These are phyloP conservation scores for Puntigrus tetrazona DNA, from an alignment of 2,113 vertebrate genomes.

Conservation along the genomic window DNA sequence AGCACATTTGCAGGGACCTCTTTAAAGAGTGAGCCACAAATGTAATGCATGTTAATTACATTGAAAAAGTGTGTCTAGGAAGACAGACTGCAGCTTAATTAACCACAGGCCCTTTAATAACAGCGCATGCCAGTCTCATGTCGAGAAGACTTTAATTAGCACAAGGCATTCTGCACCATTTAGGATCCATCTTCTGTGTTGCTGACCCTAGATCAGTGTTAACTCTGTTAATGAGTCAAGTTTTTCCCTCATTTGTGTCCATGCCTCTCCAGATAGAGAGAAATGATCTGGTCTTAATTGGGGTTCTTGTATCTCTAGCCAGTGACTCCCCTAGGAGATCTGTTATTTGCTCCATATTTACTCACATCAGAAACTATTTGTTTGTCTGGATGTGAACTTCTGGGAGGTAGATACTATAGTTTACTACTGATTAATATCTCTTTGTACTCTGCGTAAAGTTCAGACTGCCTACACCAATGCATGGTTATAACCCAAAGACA, in stretches of 20 bases:
- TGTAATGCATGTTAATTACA: constrained; percentile 32
- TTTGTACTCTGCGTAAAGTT: neutral
- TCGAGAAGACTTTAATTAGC: constrained; percentile 48
- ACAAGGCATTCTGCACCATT: constrained; percentile 26
- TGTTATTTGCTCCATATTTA: neutral
- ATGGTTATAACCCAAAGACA: neutral
- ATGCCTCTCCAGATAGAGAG: neutral
- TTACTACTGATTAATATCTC: neutral
- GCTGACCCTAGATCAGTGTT: constrained; percentile 38
- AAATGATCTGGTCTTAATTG: neutral
- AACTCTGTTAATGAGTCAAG: neutral
- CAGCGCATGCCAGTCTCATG: constrained; percentile 22
- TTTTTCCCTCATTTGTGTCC: neutral
- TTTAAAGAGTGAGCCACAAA: neutral
- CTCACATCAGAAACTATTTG: neutral
- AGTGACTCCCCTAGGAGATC: neutral
- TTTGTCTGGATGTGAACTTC: neutral
- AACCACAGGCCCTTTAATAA: constrained; percentile 47
- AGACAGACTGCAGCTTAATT: constrained; percentile 47
- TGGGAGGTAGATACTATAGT: neutral
- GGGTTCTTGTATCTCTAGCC: neutral
- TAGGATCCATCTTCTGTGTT: constrained; percentile 27
- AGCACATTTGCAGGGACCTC: neutral
- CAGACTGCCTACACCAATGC: neutral
- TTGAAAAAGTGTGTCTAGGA: constrained; percentile 1